A percentile compares a stretch with the other conserved stretches of the same genome.
Conservation (phyloP, 2,113 vertebrate genomes). For the Zosterops borbonicus region DNA sequence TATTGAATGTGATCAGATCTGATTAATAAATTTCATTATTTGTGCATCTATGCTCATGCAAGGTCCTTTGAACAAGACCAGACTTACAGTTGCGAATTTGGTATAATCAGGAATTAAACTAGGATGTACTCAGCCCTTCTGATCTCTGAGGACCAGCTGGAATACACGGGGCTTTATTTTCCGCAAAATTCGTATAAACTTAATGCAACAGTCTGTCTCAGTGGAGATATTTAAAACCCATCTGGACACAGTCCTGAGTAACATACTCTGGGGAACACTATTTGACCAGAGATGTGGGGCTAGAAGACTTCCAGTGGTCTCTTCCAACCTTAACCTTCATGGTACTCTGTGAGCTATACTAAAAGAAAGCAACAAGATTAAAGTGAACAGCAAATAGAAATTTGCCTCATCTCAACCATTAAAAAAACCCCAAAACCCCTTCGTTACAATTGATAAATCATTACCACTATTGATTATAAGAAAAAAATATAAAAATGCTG, state of each 20-base stretch:
- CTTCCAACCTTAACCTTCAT: not conserved
- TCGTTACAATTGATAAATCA: not conserved
- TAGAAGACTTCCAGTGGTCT: not conserved
- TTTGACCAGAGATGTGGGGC: not conserved
- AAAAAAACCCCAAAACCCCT: not conserved
- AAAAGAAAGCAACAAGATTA: not conserved
- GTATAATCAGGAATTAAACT: not conserved
- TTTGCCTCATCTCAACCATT: not conserved
- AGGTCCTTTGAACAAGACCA: not conserved
- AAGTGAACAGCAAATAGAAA: not conserved
- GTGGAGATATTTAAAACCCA: not conserved
- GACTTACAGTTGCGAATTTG: not conserved
- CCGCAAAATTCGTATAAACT: not conserved
- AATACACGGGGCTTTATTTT: not conserved
- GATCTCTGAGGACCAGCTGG: not conserved
- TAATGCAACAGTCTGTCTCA: not conserved
- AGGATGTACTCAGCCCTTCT: not conserved
- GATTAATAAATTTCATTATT: not conserved
- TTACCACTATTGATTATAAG: not conserved
- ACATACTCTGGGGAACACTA: not conserved
- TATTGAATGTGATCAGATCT: not conserved
- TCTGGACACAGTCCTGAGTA: not conserved
- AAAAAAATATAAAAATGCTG: not conserved
- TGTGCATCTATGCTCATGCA: not conserved
- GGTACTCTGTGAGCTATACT: not conserved